phyloP scores from a whole-genome alignment of 2,113 vertebrate species.

The Sitta europaea region DNA sequence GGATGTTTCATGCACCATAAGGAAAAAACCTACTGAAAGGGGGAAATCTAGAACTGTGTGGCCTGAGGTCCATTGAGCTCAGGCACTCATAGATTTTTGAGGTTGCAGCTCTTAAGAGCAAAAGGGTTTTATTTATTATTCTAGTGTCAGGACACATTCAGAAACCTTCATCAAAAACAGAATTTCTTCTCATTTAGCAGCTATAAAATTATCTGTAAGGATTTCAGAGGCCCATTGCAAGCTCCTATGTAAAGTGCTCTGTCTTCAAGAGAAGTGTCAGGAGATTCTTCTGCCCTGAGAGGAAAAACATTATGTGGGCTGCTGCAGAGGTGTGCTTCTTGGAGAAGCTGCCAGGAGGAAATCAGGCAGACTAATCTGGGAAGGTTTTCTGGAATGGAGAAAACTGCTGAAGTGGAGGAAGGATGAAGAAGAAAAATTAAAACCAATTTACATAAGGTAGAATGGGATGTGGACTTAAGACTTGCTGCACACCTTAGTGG shows the following conservation, averaged over 20 bases:
- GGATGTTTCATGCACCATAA: background rate
- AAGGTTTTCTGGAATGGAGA: background rate
- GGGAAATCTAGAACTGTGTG: background rate
- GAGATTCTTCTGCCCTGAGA: background rate
- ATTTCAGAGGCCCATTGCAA: background rate
- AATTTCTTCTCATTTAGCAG: background rate
- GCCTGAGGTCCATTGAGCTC: background rate
- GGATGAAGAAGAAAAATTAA: background rate
- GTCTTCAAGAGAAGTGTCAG: background rate
- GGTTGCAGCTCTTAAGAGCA: background rate
- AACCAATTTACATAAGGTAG: background rate
- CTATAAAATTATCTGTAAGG: background rate
- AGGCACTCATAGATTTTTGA: background rate
- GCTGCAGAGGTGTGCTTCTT: background rate
- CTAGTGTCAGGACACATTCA: background rate
- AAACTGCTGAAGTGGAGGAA: background rate
- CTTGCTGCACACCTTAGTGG: background rate
- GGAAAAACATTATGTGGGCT: background rate
- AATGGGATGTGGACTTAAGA: background rate
- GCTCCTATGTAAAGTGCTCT: background rate
- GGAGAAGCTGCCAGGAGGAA: background rate
- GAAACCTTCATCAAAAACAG: background rate
- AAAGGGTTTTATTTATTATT: background rate
- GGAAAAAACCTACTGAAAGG: background rate
- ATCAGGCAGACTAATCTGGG: background rate